Conservation (phyloP, 2,113 vertebrate species). For the Eulemur macaco region DNA sequence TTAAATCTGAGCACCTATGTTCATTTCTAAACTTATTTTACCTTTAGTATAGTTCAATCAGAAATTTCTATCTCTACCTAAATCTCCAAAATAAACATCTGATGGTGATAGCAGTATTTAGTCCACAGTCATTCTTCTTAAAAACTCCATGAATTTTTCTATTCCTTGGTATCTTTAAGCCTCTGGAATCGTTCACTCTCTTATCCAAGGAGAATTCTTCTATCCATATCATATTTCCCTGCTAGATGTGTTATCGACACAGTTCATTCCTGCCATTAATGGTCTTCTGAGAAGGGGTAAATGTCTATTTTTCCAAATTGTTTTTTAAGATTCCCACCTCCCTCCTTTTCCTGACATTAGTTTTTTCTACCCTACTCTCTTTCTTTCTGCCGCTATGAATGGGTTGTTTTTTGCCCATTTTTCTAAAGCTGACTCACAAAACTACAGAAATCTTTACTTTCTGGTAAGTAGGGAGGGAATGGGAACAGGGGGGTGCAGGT, state of each 20-base stretch:
- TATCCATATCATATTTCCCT: not conserved
- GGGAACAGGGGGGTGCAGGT: not conserved
- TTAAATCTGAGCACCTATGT: not conserved
- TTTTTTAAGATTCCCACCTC: not conserved
- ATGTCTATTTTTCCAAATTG: not conserved
- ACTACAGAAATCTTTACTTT: not conserved
- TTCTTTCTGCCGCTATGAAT: not conserved
- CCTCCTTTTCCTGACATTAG: not conserved
- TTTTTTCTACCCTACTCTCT: not conserved
- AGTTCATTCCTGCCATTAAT: not conserved
- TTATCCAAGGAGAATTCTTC: not conserved
- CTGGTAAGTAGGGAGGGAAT: not conserved
- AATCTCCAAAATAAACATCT: not conserved
- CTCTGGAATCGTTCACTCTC: not conserved
- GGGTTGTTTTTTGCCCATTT: not conserved
- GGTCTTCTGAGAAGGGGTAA: not conserved
- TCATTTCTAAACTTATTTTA: constrained; percentile 23
- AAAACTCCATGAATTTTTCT: not conserved
- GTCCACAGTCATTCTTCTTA: not conserved
- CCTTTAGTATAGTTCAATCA: not conserved
- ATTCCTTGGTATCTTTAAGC: not conserved
- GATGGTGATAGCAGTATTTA: not conserved
- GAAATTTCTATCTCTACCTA: not conserved
- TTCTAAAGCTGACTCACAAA: not conserved
- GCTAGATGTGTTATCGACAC: not conserved